Base-by-base conservation (phyloP, 1,140 invertebrate genomes). In the Glossosoma conforme region DNA sequence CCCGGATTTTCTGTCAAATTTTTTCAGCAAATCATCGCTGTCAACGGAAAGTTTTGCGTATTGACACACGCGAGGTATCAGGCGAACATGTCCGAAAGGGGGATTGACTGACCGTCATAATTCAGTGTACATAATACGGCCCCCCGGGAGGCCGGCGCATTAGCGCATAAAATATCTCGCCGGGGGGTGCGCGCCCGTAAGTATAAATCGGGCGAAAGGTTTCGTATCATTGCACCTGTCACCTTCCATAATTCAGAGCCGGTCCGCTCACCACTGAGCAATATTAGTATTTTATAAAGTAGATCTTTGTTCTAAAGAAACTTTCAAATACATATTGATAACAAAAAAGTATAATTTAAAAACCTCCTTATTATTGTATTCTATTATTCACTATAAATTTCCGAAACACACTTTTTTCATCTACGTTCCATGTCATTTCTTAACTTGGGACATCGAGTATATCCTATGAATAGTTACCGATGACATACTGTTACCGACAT, bases 201-300 rank as follows among this genome's bases (percentile, higher is more conserved):
- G 37, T 49, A 44, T 46, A 58, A 58, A 58, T 58, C 51, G 52
- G 46, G 52, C 40, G 44, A 47, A 54, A 58, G 51, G 52, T 54
- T 58, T 36, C 56, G 47, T 51, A 58, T 58, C 56, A 58, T 58
- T 58, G 56, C 56, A 58, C 56, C 56, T 58, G 56, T 58, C 56
- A 54, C 56, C 56, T 58, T 58, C 47, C 50, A 58, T 58, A 58
- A 58, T 54, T 58, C 56, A 58, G 51, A 25, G 38, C 41, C 43
- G 18, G 32, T 56, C 44, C 49, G 49, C 37, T 43, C 17, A 44
- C 30, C 45, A 53, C 55, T 50, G 28, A 50, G 45, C 55, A 28
- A 53, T 57, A 52, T 56, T 52, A 52, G 54, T 41, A 21, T n/a
- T n/a, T n/a, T n/a, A n/a, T n/a, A n/a, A n/a, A n/a, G n/a, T n/a